Base-by-base conservation (phyloP, 2,797 vertebrate genomes). In the Tiaroga cobitis region DNA sequence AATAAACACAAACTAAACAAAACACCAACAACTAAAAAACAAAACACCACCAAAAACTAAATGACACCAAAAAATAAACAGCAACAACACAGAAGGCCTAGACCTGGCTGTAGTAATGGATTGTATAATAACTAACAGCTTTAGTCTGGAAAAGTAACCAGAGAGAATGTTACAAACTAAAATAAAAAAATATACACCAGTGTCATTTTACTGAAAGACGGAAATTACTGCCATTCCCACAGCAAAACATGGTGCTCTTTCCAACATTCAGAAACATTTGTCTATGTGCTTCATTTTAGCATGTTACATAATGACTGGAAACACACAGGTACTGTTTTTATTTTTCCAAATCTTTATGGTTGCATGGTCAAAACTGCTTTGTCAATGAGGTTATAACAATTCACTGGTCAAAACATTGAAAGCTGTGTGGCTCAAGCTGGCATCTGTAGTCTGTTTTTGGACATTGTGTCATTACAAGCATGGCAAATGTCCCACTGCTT, bases 391-490 rank as follows among this genome's bases (percentile, higher is more conserved):
- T 19, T 24, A 34, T 11, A 76, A 49, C 75, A 70, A 77, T 65
- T 70, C 81, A 59, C 59, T 73, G 67, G 76, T 83, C 43, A 76
- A 37, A 80, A 21, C 77, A 89, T 81, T 82, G 39, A 86, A 75
- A 89, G 90, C 34, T 72, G 68, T 1, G 15, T 81, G 34, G 69
- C 46, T 51, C 77, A 82, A 32, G 74, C 81, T 80, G 87, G 51
- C 21, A 85, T 84, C 51, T 72, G 34, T 81, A 76, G 32, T 61
- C 84, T 80, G 46, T 79, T 90, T 77, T 34, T 1, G 37, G 10
- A 82, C 80, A 6, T 73, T 54, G 51, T 86, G 86, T 89, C 92
- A 89, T 89, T 88, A 90, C 84, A 67, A 84, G 91, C 89, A 87
- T 81, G 32, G 83, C 83, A 87, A 34, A 43, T 81, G 85, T 90